Base-by-base conservation (phyloP, 2,888 invertebrate genomes). In the Hipparchia sbordonii region DNA sequence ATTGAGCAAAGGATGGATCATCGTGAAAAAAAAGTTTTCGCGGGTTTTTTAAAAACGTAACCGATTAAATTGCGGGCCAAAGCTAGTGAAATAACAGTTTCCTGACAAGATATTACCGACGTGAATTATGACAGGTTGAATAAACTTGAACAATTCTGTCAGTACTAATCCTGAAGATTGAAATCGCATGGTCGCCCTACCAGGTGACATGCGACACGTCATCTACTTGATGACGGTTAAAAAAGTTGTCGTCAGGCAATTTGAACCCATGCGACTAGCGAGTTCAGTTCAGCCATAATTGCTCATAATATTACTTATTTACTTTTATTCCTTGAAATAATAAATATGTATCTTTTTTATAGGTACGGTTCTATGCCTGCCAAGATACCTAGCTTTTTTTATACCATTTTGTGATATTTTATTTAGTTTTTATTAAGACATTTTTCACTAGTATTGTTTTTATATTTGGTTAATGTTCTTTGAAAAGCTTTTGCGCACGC, bases 201-300 rank as follows among this genome's bases (percentile, higher is more conserved):
- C 2, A 52, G 12, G 33, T 51, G 63, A 65, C 2, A 52, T 6
- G 33, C 23, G 63, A 65, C 51, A 51, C 33, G 63, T 51, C 51
- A 65, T 51, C 10, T 45, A 8, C 62, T 63, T 65, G 65, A 33
- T 65, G 65, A 12, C 65, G 52, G 51, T 52, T 65, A 33, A 65
- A 65, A 12, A 52, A 65, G 51, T 33, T 65, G 52, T 33, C 51
- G 51, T 33, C 51, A 10, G 33, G 23, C 23, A 65, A 65, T 65
- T 65, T 65, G 33, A 65, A 51, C 33, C 6, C 23, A 65, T 52
- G 65, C 33, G 52, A 48, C 7, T 48, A 48, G 7, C 48, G 48
- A 65, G 46, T 63, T 9, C 1, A 23, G 6, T 51, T 51, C 46
- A n/a, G 62, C 62, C 62, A 13, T 62, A 46, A 62, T 62, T 46